phyloP scores from a whole-genome alignment of 2,113 vertebrate species.

The Myotis brandtii region DNA sequence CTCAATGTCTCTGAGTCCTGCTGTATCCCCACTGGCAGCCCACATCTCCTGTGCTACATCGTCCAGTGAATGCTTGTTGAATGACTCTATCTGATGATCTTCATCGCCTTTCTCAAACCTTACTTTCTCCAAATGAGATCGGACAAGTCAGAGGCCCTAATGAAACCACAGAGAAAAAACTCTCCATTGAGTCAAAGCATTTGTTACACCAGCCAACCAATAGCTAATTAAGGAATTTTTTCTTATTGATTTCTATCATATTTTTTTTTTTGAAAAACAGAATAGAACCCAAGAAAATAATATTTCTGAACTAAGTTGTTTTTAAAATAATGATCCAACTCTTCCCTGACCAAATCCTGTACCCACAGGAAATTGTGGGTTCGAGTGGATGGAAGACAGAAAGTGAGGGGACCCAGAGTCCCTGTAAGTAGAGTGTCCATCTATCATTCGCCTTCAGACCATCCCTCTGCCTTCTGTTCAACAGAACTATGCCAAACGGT shows the following conservation, averaged over 20 bases:
- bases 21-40: rapidly evolving
- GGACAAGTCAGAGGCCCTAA: background rate
- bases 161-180: background rate
- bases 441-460: background rate
- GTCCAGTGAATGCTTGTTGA: background rate
- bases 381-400: background rate
- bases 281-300: background rate
- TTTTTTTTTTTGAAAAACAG: background rate
- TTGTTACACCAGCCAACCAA: background rate
- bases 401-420: background rate
- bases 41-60: rapidly evolving
- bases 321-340: background rate
- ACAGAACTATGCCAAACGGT: background rate
- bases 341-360: background rate
- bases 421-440: rapidly evolving
- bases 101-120: background rate
- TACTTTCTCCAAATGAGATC: background rate
- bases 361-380: too few species aligned
- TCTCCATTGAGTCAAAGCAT: background rate
- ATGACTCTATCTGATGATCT: too few species aligned
- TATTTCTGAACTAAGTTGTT: background rate
- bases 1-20: rapidly evolving
- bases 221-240: background rate
- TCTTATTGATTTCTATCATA: background rate
- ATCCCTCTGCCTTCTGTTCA: background rate